These are phyloP conservation scores for Channa maculata DNA, from an alignment of 2,113 vertebrate species.

Conservation along the genomic window DNA sequence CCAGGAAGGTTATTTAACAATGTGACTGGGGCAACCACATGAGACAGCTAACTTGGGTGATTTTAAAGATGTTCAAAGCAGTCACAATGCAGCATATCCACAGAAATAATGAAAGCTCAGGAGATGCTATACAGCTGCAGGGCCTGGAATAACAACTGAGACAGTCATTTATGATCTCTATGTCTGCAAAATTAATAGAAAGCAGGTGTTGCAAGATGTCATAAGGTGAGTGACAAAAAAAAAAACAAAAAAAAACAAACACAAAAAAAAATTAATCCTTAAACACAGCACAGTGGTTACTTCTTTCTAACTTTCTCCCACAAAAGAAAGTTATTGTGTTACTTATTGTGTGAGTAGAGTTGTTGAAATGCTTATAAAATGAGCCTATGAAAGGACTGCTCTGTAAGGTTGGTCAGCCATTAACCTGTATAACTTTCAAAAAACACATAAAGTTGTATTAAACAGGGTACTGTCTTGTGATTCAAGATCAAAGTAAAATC, in stretches of 20 bases:
- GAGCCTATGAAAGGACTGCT: not conserved
- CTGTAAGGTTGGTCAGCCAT: conserved; percentile 37
- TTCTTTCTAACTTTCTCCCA: not conserved
- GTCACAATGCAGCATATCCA: not conserved
- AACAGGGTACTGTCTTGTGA: not conserved
- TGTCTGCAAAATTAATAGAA: not conserved
- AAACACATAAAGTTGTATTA: not conserved
- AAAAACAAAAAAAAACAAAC: not conserved
- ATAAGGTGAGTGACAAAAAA: not conserved
- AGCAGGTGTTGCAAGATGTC: not conserved
- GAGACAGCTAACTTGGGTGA: not conserved
- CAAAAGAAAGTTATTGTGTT: conserved; percentile 14
- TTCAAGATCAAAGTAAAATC: not conserved
- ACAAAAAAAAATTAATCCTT: not conserved
- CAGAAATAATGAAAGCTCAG: not conserved
- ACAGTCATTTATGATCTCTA: conserved; percentile 1
- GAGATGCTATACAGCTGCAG: conserved; percentile 1
- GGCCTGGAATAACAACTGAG: not conserved
- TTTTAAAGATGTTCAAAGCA: conserved; percentile 7
- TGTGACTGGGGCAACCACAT: not conserved
- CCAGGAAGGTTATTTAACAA: conserved; percentile 1
- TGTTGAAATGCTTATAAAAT: not conserved
- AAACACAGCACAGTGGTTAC: not conserved
- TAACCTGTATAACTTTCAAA: conserved; percentile 25
- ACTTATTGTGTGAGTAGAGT: conserved; percentile 23